Base-by-base conservation (phyloP, 1,140 invertebrate species). In the Drosophila ananassae region DNA sequence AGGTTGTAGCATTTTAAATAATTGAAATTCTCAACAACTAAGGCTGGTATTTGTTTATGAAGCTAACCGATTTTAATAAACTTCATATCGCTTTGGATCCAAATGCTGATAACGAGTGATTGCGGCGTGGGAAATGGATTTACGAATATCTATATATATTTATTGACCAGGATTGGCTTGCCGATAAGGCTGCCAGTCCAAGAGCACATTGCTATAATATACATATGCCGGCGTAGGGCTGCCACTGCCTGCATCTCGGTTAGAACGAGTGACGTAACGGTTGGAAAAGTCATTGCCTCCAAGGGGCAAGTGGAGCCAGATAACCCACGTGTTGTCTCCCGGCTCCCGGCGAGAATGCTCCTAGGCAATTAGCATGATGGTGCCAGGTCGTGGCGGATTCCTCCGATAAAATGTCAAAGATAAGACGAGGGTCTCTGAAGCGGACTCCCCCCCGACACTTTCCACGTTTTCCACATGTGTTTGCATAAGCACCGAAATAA, bases 291-390 rank as follows among this genome's bases (percentile, higher is more conserved):
- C 60, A 74, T 34, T 78, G 50, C 68, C 54, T 66, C 46, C 32
- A 17, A 17, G 48, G 22, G 39, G 37, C 60, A 64, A 81, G 25
- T 46, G 47, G 41, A 73, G 48, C 58, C 66, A 17, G 84, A 87
- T 89, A 85, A 85, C 78, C 78, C 81, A 85, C 74, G 81, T 89
- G 81, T 79, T 79, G 59, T 52, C 52, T 71, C 60, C 32, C 52
- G 63, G 63, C 52, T 71, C 60, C 32, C 52, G 63, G 63, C 13
- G 66, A 54, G 2, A n/a, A 10, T 62, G 44, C 37, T 51, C 52
- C 55, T 51, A 17, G 67, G 22, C 59, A 87, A 87, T 89, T 89
- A 89, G 60, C 82, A 83, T 73, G 37, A 21, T 17, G 28, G 41
- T 89, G 82, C 58, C 75, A 82, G 80, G 71, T 83, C 72, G 62